phyloP scores from a whole-genome alignment of 2,797 vertebrate genomes.

The Enoplosus armatus region DNA sequence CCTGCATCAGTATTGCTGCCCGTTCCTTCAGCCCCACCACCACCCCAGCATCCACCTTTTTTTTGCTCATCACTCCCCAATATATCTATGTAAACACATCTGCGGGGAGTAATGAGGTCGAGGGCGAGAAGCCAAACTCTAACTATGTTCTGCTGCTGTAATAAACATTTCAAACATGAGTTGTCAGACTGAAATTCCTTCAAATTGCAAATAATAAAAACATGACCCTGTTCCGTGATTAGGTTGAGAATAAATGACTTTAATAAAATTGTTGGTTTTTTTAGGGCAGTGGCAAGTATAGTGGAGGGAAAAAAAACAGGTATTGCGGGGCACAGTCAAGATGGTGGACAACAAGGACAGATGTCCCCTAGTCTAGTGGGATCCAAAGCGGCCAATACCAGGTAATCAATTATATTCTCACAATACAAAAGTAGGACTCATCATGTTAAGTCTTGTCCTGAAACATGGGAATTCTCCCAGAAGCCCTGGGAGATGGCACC shows the following conservation, averaged over 20 bases:
- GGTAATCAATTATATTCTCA: slow-evolving; percentile 63
- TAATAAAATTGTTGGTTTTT: neutral
- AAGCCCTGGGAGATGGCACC: slow-evolving; percentile 54
- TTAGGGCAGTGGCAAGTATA: neutral
- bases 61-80: no score
- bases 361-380: slow-evolving; percentile 47
- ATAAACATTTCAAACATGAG: no score
- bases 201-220: neutral
- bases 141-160: no score
- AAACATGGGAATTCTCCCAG: slow-evolving; percentile 41
- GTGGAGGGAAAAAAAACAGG: neutral
- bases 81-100: no score
- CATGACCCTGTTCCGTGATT: neutral
- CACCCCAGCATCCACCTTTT: no score
- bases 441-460: slow-evolving; percentile 50
- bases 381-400: slow-evolving; percentile 32
- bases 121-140: no score
- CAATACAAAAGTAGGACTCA: slow-evolving; percentile 36
- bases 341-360: slow-evolving; percentile 34
- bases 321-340: slow-evolving; percentile 1
- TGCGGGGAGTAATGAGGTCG: no score
- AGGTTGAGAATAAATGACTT: neutral
- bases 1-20: no score
- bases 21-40: no score
- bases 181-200: no score